Percentiles rank a stretch among this genome's conserved stretches.
Conservation (phyloP, 2,797 vertebrate genomes). For the Rhadinocentrus ornatus region DNA sequence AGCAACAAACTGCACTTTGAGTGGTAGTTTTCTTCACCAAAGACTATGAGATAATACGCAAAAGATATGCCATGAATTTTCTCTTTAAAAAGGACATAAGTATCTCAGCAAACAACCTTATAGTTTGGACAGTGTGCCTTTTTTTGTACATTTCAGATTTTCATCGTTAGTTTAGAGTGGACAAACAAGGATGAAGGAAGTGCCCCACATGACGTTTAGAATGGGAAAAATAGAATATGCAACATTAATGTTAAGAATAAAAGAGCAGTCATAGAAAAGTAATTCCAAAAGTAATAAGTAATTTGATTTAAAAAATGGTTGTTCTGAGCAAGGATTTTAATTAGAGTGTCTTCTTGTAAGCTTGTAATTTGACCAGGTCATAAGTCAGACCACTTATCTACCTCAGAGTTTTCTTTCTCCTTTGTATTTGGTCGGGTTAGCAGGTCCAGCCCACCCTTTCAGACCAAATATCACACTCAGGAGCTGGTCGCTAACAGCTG, state of each 20-base stretch:
- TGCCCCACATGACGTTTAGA: constrained; percentile 90
- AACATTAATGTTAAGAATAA: constrained; percentile 80
- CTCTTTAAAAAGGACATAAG: constrained; percentile 88
- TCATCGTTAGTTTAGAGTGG: constrained; percentile 86
- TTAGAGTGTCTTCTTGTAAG: constrained; percentile 91
- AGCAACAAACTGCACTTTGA: constrained; percentile 93
- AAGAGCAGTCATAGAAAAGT: constrained; percentile 88
- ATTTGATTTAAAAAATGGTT: constrained; percentile 77
- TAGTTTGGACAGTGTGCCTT: constrained; percentile 97
- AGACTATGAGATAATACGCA: constrained; percentile 91
- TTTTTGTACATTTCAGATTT: constrained; percentile 94
- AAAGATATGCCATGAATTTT: constrained; percentile 68
- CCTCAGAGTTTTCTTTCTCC: constrained; percentile 96
- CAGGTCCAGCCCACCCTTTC: constrained; percentile 96
- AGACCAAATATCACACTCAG: constrained; percentile 98
- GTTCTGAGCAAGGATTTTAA: constrained; percentile 82
- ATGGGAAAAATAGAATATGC: constrained; percentile 81
- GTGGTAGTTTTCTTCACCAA: constrained; percentile 93
- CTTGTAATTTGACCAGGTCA: constrained; percentile 95
- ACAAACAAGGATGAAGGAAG: constrained; percentile 92
- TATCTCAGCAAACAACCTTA: constrained; percentile 90
- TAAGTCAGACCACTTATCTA: constrained; percentile 97
- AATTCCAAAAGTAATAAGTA: constrained; percentile 50
- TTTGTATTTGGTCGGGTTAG: constrained; percentile 95
- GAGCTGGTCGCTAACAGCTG: constrained; percentile 92